Evolutionary conservation across 2,888 invertebrate species (phyloP), one percentile per base, ranked within the genome.

Genomic region (Eurytoma adleriae): DNA sequence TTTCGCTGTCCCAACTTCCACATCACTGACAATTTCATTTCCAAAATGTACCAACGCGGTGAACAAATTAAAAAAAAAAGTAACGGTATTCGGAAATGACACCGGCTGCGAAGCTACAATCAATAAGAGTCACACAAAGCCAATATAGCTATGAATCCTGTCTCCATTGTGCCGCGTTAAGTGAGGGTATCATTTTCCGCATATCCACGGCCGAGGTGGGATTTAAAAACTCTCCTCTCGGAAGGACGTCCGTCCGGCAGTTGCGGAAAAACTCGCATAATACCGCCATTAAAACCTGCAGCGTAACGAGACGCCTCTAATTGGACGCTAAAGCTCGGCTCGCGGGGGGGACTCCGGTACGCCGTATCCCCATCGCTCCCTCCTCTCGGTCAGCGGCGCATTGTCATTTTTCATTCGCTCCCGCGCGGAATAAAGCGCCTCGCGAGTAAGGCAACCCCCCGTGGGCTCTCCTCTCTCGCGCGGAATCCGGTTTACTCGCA

Each of bases 201-300:
- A 40, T 10, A 40, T 54, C 16, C n/a, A 54, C 5, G 54, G n/a
- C 3, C 14, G 54, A n/a, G 16, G 54, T 54, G 54, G 54, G 54
- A 54, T 54, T 16, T 54, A 54, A 54, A 40, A 54, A 54, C n/a
- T 54, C 54, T 54, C n/a, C 54, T 54, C 54, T 14, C 54, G 54
- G 3, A n/a, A 16, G 54, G n/a, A 3, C 14, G 14, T 54, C 18
- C 5, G 48, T 16, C 48, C 16, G 18, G n/a, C 66, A 30, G 66
- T 18, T 12, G 50, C 67, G 40, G 66, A n/a, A 66, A 18, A 64
- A 71, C 59, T 72, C 54, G 24, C 30, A 66, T 56, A 57, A 78
- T 81, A 66, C 66, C 61, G 69, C 52, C 61, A 74, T 81, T 75
- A 82, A 78, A 78, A 20, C 48, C 54, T 75, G 75, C 78, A 16